A percentile compares a stretch with the other conserved stretches of the same genome.
These are phyloP conservation scores for Mimachlamys varia DNA, from an alignment of 2,888 invertebrate species.

Conservation along the genomic window DNA sequence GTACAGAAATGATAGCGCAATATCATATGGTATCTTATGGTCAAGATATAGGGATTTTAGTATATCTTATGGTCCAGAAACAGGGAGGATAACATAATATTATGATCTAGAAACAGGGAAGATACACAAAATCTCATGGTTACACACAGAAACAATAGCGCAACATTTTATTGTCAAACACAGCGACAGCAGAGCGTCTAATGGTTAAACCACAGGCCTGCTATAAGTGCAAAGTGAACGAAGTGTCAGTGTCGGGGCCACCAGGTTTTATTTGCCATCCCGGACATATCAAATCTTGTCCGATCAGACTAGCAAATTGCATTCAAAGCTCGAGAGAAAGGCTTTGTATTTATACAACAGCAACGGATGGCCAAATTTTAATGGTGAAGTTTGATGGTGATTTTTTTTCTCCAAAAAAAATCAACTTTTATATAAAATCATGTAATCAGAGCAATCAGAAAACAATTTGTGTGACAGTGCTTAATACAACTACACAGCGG, in stretches of 20 bases:
- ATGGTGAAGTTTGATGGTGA: background rate
- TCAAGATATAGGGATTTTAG: background rate
- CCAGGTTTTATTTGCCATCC: background rate
- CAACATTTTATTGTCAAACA: too few species aligned
- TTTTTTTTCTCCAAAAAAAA: background rate
- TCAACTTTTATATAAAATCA: background rate
- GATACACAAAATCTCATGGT: background rate
- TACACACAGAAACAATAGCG: background rate
- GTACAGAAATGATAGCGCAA: too few species aligned
- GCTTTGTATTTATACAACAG: background rate
- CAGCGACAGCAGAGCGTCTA: background rate
- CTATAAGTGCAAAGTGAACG: background rate
- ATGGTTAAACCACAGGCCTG: background rate
- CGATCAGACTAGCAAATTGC: slow-evolving; percentile 12
- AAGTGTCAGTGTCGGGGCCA: slow-evolving; percentile 16
- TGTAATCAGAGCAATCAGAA: slow-evolving; percentile 25
- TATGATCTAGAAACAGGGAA: background rate
- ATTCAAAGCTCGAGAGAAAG: slow-evolving; percentile 16
- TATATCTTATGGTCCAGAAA: background rate
- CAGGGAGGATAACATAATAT: background rate
- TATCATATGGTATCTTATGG: too few species aligned
- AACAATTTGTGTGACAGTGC: slow-evolving; percentile 33
- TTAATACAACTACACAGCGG: background rate
- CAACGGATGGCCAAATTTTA: background rate
- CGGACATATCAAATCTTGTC: slow-evolving; percentile 17